phyloP scores from a whole-genome alignment of 2,797 vertebrate genomes.

The Poeciliopsis turneri region DNA sequence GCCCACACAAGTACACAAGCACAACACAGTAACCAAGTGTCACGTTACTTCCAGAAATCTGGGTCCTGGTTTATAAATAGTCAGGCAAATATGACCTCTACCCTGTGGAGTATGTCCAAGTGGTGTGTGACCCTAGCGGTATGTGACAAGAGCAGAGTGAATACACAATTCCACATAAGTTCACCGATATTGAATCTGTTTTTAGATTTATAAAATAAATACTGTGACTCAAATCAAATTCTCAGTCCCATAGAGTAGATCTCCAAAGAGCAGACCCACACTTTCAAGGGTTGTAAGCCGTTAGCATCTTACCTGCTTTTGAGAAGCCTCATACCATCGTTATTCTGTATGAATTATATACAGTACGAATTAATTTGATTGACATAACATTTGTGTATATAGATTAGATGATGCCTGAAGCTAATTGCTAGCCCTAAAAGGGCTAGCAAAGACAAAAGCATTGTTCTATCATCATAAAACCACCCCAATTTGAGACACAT shows the following conservation, averaged over 20 bases:
- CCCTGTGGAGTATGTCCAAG: slow-evolving; percentile 60
- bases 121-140: slow-evolving; percentile 50
- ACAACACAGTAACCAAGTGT: slow-evolving; percentile 66
- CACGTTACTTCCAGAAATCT: slow-evolving; percentile 70
- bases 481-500: neutral
- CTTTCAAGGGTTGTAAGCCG: neutral
- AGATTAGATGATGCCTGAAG: neutral
- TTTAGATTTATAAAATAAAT: neutral
- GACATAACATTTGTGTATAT: neutral
- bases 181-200: neutral
- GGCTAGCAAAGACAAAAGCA: neutral
- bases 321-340: neutral
- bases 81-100: slow-evolving; percentile 58
- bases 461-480: neutral
- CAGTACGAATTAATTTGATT: neutral
- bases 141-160: slow-evolving; percentile 25
- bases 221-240: neutral
- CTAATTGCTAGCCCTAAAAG: neutral
- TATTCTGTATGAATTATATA: neutral
- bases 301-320: neutral
- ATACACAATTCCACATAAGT: neutral
- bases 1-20: slow-evolving; percentile 10
- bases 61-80: slow-evolving; percentile 74
- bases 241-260: neutral
- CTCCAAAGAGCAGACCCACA: neutral